Percentiles rank a stretch among this genome's conserved stretches.
Evolutionary conservation across 2,797 vertebrate genomes (phyloP).

Genomic region (Apogon hyalosoma): DNA sequence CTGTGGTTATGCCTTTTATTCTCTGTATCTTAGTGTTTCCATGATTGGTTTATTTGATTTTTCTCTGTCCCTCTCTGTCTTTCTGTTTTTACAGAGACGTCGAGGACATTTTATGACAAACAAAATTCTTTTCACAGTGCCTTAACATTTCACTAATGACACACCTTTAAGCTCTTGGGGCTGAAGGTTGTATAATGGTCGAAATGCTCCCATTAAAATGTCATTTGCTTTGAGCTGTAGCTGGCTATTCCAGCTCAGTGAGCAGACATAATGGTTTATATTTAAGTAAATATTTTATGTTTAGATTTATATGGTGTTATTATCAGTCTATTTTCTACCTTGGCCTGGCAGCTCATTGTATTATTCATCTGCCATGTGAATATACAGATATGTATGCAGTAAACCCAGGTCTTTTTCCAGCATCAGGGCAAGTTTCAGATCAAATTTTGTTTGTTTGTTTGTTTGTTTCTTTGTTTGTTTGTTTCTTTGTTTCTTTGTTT

Average conservation of each 20-base stretch:
- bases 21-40: background rate
- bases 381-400: background rate
- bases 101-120: constrained; percentile 29
- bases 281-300: constrained; percentile 64
- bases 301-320: constrained; percentile 30
- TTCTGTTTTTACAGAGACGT: background rate
- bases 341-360: background rate
- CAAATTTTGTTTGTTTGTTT: no score
- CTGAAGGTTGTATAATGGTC: constrained; percentile 41
- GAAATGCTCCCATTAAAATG: constrained; percentile 58
- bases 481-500: no score
- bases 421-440: no score
- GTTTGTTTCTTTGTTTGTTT: no score
- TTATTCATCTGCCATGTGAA: constrained; percentile 28
- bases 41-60: constrained; percentile 5
- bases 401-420: background rate
- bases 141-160: constrained; percentile 45
- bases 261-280: constrained; percentile 35
- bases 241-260: constrained; percentile 42
- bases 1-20: background rate
- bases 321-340: constrained; percentile 6
- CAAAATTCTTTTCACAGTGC: constrained; percentile 16
- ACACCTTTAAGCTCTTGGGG: constrained; percentile 34
- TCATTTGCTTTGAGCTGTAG: constrained; percentile 46
- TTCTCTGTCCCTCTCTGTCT: background rate